Evolutionary conservation across 1,140 invertebrate species (phyloP), one percentile per base, ranked within the genome.

Genomic region (Lanistes nyassanus): DNA sequence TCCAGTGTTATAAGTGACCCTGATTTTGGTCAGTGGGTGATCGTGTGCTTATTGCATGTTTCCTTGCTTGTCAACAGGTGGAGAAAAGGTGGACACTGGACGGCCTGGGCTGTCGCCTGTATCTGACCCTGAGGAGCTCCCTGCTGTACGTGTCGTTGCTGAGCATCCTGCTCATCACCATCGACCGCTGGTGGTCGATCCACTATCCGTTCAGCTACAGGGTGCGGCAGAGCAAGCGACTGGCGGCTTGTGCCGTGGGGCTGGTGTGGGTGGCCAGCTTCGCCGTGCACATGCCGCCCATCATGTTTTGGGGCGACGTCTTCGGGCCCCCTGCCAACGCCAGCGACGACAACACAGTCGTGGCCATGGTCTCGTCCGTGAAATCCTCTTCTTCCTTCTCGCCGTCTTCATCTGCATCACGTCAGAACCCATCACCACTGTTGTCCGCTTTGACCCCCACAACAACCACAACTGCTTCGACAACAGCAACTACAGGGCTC

Each of bases 141-240:
- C 76, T 85, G 56, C 81, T 83, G 37, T 84, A 84, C 75, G 78
- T 86, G 29, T 83, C 84, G 7, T 73, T 86, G 53, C 69, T 85
- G 26, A 86, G 84, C 72, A 82, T 85, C 36, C 80, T 86, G 53
- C 76, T 86, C n/a, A 82, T 85, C 51, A 84, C 81, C 58, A 71
- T 81, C 7, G 85, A 86, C 69, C 70, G 85, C 29, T 86, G 85
- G 85, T 85, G 85, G 85, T 84, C 83, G 7, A 82, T 86, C 51
- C 83, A 84, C 75, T 84, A 84, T 74, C 85, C 85, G 19, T 81
- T 86, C 75, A 85, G 83, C 16, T 86, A 86, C 79, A 69, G 85
- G 67, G 78, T 83, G 6, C 78, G 79, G n/a, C 77, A 82, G 58
- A 83, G 84, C 29, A 80, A 82, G 39, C 77, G 75, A 69, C 77